These are phyloP conservation scores for Argyrosomus japonicus DNA, from an alignment of 2,113 vertebrate genomes.

Conservation along the genomic window DNA sequence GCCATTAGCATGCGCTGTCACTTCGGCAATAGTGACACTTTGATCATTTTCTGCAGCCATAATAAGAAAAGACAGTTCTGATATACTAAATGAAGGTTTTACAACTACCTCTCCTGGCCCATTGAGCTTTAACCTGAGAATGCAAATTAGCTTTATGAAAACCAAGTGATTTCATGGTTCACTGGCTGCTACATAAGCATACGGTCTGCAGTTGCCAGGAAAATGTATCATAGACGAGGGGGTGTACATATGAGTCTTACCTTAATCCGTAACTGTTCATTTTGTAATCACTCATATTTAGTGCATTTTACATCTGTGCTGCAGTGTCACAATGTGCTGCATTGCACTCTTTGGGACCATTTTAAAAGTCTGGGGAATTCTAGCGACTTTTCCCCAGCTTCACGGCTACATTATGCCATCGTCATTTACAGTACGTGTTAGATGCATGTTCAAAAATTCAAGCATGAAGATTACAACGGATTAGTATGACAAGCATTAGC, in stretches of 20 bases:
- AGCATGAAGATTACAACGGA: constrained; percentile 77
- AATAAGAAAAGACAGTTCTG: constrained; percentile 67
- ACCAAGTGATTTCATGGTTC: constrained; percentile 76
- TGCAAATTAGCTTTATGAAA: constrained; percentile 73
- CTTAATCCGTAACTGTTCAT: constrained; percentile 50
- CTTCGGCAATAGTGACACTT: constrained; percentile 39
- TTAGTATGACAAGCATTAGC: constrained; percentile 76
- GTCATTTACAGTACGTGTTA: constrained; percentile 50
- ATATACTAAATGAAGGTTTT: constrained; percentile 70
- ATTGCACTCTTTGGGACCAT: constrained; percentile 28
- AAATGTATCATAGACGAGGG: constrained; percentile 46
- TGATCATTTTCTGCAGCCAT: constrained; percentile 52
- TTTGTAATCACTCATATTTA: constrained; percentile 44
- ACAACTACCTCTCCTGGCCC: constrained; percentile 65
- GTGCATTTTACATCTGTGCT: background rate
- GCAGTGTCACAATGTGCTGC: constrained; percentile 10
- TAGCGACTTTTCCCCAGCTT: constrained; percentile 8
- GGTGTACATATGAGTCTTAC: constrained; percentile 44
- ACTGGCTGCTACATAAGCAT: constrained; percentile 64
- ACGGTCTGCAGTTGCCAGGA: constrained; percentile 52
- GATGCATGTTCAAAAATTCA: constrained; percentile 68
- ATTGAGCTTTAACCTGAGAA: constrained; percentile 77
- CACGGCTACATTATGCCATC: constrained; percentile 37
- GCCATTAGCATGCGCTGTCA: constrained; percentile 22
- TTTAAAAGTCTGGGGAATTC: constrained; percentile 17